Evolutionary conservation across 2,797 vertebrate genomes (phyloP).

Genomic region (Bryconaethiops microstoma): DNA sequence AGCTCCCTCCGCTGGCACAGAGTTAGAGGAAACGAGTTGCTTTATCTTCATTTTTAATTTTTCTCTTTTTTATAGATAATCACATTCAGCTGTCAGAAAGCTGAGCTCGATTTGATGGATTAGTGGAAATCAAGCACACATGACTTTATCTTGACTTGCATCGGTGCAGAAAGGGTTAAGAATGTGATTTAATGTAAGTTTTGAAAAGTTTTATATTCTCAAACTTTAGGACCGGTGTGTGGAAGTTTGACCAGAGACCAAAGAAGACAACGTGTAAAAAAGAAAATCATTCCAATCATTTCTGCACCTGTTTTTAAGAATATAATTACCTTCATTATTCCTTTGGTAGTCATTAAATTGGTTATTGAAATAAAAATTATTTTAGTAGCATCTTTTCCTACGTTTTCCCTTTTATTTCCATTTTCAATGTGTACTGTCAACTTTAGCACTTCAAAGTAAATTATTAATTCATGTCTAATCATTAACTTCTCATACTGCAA

Average conservation of each 20-base stretch:
- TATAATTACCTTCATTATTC: not conserved
- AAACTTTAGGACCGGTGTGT: not conserved
- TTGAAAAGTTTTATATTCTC: not conserved
- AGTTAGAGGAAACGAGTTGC: constrained; percentile 6
- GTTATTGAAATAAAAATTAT: not conserved
- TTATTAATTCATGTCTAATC: not conserved
- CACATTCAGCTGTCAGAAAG: constrained; percentile 25
- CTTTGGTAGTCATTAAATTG: not conserved
- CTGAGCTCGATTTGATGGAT: not conserved
- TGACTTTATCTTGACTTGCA: constrained; percentile 21
- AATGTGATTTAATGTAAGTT: not conserved
- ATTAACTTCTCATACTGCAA: not conserved
- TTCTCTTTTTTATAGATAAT: constrained; percentile 11
- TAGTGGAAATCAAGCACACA: constrained; percentile 14
- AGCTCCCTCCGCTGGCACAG: constrained; percentile 42
- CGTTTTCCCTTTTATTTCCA: not conserved
- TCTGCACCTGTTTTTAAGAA: not conserved
- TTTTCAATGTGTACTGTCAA: not conserved
- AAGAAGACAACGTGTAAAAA: not conserved
- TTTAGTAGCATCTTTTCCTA: not conserved
- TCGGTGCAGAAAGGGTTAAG: constrained; percentile 12
- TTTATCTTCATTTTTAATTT: constrained; percentile 20
- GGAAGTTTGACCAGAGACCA: not conserved
- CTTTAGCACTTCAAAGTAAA: not conserved
- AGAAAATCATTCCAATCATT: not conserved